phyloP scores from a whole-genome alignment of 2,113 vertebrate species.

The Oreotrochilus melanogaster region DNA sequence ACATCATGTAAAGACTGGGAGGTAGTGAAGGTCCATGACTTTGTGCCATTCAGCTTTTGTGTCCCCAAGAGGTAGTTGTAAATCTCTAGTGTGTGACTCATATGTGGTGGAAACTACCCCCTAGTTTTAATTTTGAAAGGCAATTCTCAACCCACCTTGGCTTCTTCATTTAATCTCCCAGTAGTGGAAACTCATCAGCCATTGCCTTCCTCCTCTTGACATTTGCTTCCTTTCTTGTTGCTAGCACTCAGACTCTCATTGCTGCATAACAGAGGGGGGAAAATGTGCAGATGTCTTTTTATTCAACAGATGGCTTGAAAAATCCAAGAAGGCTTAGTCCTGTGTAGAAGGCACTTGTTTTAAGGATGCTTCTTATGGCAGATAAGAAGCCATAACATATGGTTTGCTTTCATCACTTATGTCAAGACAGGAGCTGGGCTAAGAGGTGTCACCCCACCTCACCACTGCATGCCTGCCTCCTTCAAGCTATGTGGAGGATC shows the following conservation, averaged over 20 bases:
- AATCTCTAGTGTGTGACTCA: neutral
- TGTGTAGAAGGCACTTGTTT: neutral
- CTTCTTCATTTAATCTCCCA: neutral
- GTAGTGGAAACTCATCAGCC: neutral
- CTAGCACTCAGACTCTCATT: neutral
- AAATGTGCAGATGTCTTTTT: neutral
- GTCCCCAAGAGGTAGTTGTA: neutral
- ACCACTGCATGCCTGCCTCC: neutral
- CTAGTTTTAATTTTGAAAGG: neutral
- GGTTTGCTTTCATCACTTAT: slow-evolving; percentile 1
- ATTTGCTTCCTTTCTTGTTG: neutral
- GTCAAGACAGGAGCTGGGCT: slow-evolving; percentile 5
- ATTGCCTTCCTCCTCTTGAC: neutral
- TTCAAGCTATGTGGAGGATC: neutral
- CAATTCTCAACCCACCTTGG: neutral
- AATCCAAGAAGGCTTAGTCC: neutral
- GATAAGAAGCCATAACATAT: neutral
- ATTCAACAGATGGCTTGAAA: slow-evolving; percentile 14
- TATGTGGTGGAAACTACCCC: neutral
- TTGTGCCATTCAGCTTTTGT: neutral
- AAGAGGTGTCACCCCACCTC: neutral
- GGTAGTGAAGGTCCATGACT: neutral
- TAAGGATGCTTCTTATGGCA: neutral
- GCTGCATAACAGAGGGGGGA: neutral
- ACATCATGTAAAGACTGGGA: accelerated